Evolutionary conservation across 2,797 vertebrate genomes (phyloP).

Genomic region (Myoxocephalus aenaeus): DNA sequence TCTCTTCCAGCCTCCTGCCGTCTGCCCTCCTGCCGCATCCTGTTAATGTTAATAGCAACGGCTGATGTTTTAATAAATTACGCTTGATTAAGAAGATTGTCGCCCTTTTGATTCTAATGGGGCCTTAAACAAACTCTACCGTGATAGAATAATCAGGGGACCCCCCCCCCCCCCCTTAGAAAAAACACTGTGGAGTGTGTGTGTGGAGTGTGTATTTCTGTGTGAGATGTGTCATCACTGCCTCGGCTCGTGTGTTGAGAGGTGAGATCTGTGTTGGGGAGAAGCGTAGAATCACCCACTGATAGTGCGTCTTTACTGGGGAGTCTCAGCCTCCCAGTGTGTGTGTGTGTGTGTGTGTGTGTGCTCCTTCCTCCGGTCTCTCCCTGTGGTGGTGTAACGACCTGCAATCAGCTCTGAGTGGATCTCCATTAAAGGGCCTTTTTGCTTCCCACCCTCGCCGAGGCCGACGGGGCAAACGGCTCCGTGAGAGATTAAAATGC

Average conservation of each 20-base stretch:
- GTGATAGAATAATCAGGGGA: slow-evolving; percentile 89
- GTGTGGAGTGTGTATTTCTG: slow-evolving; percentile 11
- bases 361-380: slow-evolving; percentile 92
- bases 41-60: slow-evolving; percentile 71
- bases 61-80: slow-evolving; percentile 83
- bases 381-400: slow-evolving; percentile 98
- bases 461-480: slow-evolving; percentile 76
- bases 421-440: slow-evolving; percentile 94
- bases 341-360: slow-evolving; percentile 34
- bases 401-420: slow-evolving; percentile 97
- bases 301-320: slow-evolving; percentile 49
- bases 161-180: too few species aligned
- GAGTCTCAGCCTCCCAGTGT: slow-evolving; percentile 24
- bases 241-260: slow-evolving; percentile 28
- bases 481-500: slow-evolving; percentile 93
- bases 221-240: slow-evolving; percentile 6
- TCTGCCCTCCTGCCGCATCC: slow-evolving; percentile 57
- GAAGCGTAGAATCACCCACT: slow-evolving; percentile 40
- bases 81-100: slow-evolving; percentile 96
- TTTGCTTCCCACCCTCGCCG: slow-evolving; percentile 82
- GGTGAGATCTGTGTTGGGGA: slow-evolving; percentile 19
- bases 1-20: slow-evolving; percentile 33
- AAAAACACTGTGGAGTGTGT: slow-evolving; percentile 76
- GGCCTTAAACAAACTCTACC: slow-evolving; percentile 91
- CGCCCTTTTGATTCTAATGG: slow-evolving; percentile 89